A percentile compares a stretch with the other conserved stretches of the same genome.
Conservation (phyloP, 2,888 invertebrate genomes). For the Drosophila merina region DNA sequence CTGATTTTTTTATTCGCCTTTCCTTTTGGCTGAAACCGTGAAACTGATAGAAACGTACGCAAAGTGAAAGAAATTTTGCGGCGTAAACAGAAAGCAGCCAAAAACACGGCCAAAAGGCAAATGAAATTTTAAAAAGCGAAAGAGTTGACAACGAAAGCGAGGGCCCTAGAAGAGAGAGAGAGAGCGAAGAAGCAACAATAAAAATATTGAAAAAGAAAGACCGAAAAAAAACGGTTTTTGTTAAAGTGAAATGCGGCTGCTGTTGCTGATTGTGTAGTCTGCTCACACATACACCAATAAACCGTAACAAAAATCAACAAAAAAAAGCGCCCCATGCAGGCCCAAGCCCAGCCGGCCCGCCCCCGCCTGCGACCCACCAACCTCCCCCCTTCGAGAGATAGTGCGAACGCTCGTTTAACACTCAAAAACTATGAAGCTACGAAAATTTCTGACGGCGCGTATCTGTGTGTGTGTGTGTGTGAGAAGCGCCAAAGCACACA, state of each 20-base stretch:
- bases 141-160: constrained; percentile 68
- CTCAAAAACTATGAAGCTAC: constrained; percentile 52
- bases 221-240: constrained; percentile 58
- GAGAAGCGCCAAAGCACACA: constrained; percentile 50
- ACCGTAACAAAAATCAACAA: background rate
- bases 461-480: constrained; percentile 24
- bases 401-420: constrained; percentile 61
- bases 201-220: constrained; percentile 43
- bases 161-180: constrained; percentile 24
- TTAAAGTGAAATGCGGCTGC: constrained; percentile 63
- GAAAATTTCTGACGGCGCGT: constrained; percentile 22
- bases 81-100: constrained; percentile 72
- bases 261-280: constrained; percentile 72
- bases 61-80: constrained; percentile 77
- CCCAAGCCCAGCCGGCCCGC: constrained; percentile 24
- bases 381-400: constrained; percentile 51
- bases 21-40: constrained; percentile 47
- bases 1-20: constrained; percentile 17
- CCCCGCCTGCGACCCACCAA: background rate
- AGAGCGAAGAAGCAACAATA: constrained; percentile 27
- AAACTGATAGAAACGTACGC: constrained; percentile 69
- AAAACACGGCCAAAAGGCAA: constrained; percentile 39
- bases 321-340: constrained; percentile 52
- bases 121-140: constrained; percentile 55
- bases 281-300: constrained; percentile 47